phyloP scores from a whole-genome alignment of 2,113 vertebrate species.

The Hymenochirus boettgeri region DNA sequence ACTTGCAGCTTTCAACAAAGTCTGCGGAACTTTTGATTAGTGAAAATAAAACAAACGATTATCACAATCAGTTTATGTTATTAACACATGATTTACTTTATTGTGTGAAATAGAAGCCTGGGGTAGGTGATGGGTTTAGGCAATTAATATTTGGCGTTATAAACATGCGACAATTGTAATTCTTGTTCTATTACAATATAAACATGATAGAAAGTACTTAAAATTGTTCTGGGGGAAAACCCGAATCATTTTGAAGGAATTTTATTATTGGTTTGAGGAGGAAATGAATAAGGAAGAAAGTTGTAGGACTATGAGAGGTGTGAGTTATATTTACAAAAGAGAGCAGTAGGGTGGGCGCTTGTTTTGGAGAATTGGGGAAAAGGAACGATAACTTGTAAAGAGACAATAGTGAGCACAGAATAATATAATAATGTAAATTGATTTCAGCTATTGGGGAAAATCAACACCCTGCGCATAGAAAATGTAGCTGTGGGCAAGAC shows the following conservation, averaged over 20 bases:
- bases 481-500: too few relatives aligned
- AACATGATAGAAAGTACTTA: background rate
- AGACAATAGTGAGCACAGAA: too few relatives aligned
- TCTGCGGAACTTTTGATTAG: background rate
- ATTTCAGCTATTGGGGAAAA: too few relatives aligned
- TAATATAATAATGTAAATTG: too few relatives aligned
- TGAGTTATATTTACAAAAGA: background rate
- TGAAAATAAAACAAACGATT: constrained; percentile 7
- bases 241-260: background rate
- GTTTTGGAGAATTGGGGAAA: too few relatives aligned
- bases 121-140: too few relatives aligned
- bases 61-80: background rate
- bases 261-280: background rate
- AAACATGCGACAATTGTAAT: too few relatives aligned
- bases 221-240: background rate
- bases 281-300: background rate
- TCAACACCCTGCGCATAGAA: too few relatives aligned
- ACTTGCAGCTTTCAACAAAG: background rate
- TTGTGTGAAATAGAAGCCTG: background rate
- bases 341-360: too few relatives aligned
- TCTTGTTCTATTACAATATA: background rate
- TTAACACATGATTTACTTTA: background rate
- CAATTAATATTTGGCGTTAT: too few relatives aligned
- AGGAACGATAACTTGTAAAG: too few relatives aligned
- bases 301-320: background rate